These are phyloP conservation scores for Pterocles burchelli DNA, from an alignment of 2,113 vertebrate species.

Conservation along the genomic window DNA sequence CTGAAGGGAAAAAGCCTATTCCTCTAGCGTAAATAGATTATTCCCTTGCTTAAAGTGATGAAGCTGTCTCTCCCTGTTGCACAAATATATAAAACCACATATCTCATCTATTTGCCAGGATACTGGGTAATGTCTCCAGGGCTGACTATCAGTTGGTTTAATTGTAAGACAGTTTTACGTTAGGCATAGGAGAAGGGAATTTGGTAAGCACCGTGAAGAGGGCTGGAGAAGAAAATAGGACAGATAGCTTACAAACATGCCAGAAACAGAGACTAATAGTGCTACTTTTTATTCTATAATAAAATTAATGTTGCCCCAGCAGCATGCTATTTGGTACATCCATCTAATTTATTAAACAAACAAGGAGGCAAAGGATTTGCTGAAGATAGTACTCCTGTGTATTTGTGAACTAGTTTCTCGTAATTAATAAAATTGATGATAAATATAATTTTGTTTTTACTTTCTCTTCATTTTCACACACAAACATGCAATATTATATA, in stretches of 20 bases:
- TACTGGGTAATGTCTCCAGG: slow-evolving; percentile 20
- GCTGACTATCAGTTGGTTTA: slow-evolving; percentile 39
- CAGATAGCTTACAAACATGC: slow-evolving; percentile 56
- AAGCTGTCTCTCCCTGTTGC: background rate
- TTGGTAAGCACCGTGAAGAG: background rate
- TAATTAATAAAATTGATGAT: slow-evolving; percentile 61
- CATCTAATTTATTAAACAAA: slow-evolving; percentile 71
- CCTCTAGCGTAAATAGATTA: slow-evolving; percentile 39
- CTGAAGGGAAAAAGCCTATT: background rate
- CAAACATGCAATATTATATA: background rate
- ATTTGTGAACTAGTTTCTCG: slow-evolving; percentile 53
- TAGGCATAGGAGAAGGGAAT: slow-evolving; percentile 1
- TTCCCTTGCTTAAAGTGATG: slow-evolving; percentile 7
- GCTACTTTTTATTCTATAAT: slow-evolving; percentile 55
- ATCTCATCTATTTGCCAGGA: slow-evolving; percentile 35
- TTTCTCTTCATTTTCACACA: slow-evolving; percentile 10
- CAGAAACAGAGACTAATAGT: slow-evolving; percentile 62
- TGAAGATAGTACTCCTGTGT: slow-evolving; percentile 47
- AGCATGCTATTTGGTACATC: slow-evolving; percentile 57
- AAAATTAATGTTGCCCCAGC: slow-evolving; percentile 70
- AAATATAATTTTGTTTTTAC: slow-evolving; percentile 60
- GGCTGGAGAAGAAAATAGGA: slow-evolving; percentile 41
- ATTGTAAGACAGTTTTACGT: slow-evolving; percentile 11
- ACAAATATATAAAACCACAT: slow-evolving; percentile 24
- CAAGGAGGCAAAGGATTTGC: slow-evolving; percentile 58